Base-by-base conservation (phyloP, 2,888 invertebrate species). In the Amiota minor region DNA sequence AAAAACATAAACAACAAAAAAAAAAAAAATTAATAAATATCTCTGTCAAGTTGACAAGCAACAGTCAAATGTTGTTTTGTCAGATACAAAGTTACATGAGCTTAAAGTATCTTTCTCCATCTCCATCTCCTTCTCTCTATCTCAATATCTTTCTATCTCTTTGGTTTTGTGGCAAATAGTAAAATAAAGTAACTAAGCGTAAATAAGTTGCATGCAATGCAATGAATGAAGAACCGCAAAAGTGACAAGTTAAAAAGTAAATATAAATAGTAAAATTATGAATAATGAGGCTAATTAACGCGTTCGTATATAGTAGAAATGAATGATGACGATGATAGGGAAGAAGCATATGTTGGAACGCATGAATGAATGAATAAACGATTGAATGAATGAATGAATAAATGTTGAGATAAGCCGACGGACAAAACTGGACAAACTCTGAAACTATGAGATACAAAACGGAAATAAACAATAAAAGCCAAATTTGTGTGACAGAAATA, bases 401-500 rank as follows among this genome's bases (percentile, higher is more conserved):
- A n/a, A n/a, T n/a, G 53, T 50, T 50, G 53, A n/a, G 53, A 12
- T 50, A 20, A 16, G 16, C 20, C 59, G n/a, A 20, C 20, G 56
- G 14, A 16, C n/a, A 16, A 10, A 18, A 16, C 16, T n/a, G 10
- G 10, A 16, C 18, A 16, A 18, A 2, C 56, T n/a, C 16, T 56
- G 20, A 16, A 56, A 18, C 4, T 11, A 20, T 20, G 9, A 9
- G 10, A 14, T 20, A 10, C 16, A 20, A 59, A 20, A 59, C 81
- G 84, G 84, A 85, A 84, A 81, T 79, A 81, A 81, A 83, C 84
- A 84, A 85, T 83, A 80, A 85, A 85, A 77, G 76, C 35, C 81
- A 84, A 83, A 83, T 84, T 84, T 83, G 81, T 86, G 85, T 86
- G 84, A 84, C 83, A 84, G 83, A 84, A 84, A 84, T 84, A 83